phyloP scores from a whole-genome alignment of 2,797 vertebrate species.

The Danio albolineatus region DNA sequence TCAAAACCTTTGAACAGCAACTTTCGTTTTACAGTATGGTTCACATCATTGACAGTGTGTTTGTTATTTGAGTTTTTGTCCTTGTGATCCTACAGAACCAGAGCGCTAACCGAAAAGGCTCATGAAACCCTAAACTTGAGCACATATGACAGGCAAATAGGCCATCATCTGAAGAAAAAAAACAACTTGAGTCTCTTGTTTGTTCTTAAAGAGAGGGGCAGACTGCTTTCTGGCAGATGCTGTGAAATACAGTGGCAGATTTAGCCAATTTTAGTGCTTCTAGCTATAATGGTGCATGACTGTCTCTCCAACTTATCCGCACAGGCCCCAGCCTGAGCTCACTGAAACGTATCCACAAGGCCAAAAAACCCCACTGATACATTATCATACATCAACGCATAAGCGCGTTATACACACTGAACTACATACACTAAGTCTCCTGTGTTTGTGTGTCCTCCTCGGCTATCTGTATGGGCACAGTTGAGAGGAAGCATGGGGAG shows the following conservation, averaged over 20 bases:
- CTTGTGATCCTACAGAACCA: neutral
- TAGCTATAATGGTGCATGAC: slow-evolving; percentile 61
- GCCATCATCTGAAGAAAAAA: slow-evolving; percentile 54
- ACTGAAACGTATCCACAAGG: slow-evolving; percentile 30
- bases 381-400: slow-evolving; percentile 43
- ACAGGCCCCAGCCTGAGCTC: slow-evolving; percentile 39
- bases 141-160: slow-evolving; percentile 46
- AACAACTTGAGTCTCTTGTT: slow-evolving; percentile 57
- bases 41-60: neutral
- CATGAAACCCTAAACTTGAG: slow-evolving; percentile 39
- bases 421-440: slow-evolving; percentile 25
- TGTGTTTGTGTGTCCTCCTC: slow-evolving; percentile 33
- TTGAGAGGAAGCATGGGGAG: slow-evolving; percentile 86
- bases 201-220: slow-evolving; percentile 60
- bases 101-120: slow-evolving; percentile 10
- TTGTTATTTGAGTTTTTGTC: slow-evolving; percentile 2
- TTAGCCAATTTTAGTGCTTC: slow-evolving; percentile 65
- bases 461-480: slow-evolving; percentile 69
- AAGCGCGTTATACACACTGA: slow-evolving; percentile 40
- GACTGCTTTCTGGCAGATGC: slow-evolving; percentile 63
- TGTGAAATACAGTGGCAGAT: slow-evolving; percentile 69
- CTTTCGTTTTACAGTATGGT: neutral
- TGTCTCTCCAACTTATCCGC: slow-evolving; percentile 51
- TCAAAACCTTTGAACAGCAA: neutral
- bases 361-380: slow-evolving; percentile 38